These are phyloP conservation scores for Fulmarus glacialis DNA, from an alignment of 2,113 vertebrate species.

Conservation along the genomic window DNA sequence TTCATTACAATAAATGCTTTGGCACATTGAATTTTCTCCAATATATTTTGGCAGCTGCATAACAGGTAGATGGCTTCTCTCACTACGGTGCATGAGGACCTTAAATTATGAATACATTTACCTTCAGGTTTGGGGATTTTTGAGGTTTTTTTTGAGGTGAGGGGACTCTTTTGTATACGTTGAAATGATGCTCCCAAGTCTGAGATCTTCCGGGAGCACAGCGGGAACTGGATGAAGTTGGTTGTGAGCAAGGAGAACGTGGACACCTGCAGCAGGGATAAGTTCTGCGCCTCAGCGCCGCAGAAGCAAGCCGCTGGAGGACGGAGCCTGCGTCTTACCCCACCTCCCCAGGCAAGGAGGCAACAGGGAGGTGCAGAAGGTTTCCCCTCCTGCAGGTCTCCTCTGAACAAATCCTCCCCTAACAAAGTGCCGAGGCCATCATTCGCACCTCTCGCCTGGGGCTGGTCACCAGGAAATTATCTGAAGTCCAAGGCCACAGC, in stretches of 20 bases:
- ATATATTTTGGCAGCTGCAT: not conserved
- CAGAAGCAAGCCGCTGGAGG: not conserved
- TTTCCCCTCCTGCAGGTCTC: not conserved
- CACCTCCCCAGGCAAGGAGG: not conserved
- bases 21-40: not conserved
- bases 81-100: not conserved
- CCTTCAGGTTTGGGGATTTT: not conserved
- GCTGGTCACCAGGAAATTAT: not conserved
- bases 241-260: not conserved
- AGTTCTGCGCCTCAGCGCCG: rapidly evolving
- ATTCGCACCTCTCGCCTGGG: not conserved
- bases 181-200: not conserved
- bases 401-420: not conserved
- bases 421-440: not conserved
- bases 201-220: not conserved
- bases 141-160: not conserved
- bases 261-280: not conserved
- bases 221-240: not conserved
- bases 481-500: not conserved
- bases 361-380: not conserved
- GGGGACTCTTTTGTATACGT: rapidly evolving
- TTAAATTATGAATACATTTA: not conserved
- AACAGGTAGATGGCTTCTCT: not conserved
- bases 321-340: not conserved
- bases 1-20: not conserved